Base-by-base conservation (phyloP, 2,113 vertebrate genomes). In the Solea senegalensis region DNA sequence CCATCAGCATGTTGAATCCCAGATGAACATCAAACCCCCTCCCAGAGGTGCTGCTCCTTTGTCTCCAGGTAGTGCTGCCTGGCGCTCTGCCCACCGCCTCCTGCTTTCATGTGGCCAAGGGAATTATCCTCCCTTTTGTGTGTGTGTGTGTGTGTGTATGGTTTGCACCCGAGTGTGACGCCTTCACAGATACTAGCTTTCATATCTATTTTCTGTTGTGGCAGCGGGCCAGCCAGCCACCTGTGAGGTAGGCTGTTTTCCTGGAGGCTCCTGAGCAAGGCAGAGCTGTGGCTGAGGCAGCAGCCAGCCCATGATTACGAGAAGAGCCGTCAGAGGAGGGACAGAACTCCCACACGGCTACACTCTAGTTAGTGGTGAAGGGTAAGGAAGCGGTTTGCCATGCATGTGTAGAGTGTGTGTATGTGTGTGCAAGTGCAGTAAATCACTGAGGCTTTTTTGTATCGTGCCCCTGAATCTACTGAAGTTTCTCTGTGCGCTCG, bases 51-150 rank as follows among this genome's bases (percentile, higher is more conserved):
- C 89, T 89, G 92, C 80, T 77, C 66, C 60, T 93, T 92, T 92
- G 92, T 94, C 93, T 93, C 92, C 81, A 92, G 85, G 91, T 94
- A 93, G 90, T 79, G 75, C 86, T 72, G 69, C 65, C 83, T 95
- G 95, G 95, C 93, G 12, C 73, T 45, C 44, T 75, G 94, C 95
- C 93, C 69, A 86, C 69, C 52, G 85, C 90, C 88, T 86, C 77
- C 79, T 26, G 65, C 95, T 96, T 96, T 96, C 79, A 95, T 95
- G 94, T 95, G 94, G 94, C 92, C 88, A 55, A 86, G 90, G 88
- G 90, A 93, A 93, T 92, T 91, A 85, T 39, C 85, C 89, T 88
- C 77, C 76, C 85, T 82, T 91, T 87, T 69, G 58, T 51, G 43
- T 54, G 72, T 68, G 59, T 46, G 73, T 54, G 68, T 62, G 27